These are phyloP conservation scores for Nezara viridula DNA, from an alignment of 2,888 invertebrate genomes.

Conservation along the genomic window DNA sequence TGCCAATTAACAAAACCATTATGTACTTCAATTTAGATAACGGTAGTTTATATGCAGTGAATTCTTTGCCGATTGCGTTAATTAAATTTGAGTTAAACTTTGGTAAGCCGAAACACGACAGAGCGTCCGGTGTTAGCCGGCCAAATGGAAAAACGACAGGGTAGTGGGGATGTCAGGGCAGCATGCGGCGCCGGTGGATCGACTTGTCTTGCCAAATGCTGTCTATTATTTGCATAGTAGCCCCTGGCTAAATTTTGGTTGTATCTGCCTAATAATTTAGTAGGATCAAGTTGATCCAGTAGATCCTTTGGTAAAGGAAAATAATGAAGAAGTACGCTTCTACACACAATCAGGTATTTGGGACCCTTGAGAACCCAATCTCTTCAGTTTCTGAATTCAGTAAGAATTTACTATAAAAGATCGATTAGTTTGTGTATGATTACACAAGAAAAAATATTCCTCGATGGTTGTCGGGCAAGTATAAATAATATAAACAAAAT, in stretches of 20 bases:
- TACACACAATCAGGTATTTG: too few relatives aligned
- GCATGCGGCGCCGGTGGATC: neutral
- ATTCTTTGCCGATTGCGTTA: neutral
- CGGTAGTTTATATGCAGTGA: neutral
- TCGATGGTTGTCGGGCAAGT: too few relatives aligned
- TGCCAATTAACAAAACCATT: too few relatives aligned
- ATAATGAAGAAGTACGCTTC: too few relatives aligned
- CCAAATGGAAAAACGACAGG: constrained; percentile 1
- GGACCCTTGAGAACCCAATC: too few relatives aligned
- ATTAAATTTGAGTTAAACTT: neutral
- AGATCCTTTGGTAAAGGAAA: neutral
- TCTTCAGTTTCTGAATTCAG: too few relatives aligned
- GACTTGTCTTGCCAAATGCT: neutral
- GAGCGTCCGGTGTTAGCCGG: neutral
- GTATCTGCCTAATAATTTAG: neutral
- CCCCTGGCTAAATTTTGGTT: neutral
- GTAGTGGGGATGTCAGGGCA: neutral
- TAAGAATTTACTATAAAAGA: too few relatives aligned
- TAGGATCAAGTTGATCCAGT: neutral
- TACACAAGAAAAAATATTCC: too few relatives aligned
- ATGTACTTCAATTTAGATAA: neutral
- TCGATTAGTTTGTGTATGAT: too few relatives aligned
- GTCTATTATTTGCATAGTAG: neutral
- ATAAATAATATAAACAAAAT: too few relatives aligned
- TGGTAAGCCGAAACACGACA: neutral